Evolutionary conservation across 2,888 invertebrate genomes (phyloP), one percentile per base, ranked within the genome.

Genomic region (Pseudeuparius sepicola): DNA sequence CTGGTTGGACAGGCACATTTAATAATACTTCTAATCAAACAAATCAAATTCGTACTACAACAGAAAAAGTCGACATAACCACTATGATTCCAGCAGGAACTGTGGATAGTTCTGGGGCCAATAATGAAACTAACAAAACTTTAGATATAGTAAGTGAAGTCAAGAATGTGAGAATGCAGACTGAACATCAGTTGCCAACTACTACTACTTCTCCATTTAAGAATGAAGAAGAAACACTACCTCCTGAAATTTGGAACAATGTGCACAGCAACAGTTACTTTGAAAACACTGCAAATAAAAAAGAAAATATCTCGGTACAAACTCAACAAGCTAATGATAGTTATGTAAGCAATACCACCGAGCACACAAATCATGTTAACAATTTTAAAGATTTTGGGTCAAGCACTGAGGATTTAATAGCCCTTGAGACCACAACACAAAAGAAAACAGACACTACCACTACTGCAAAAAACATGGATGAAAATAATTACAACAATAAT

Each of bases 361-460:
- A 20, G 20, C 20, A 20, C 6, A 31, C 15, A 18, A 40, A 35
- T 26, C n/a, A 30, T 28, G 25, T 41, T 11, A 37, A 30, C n/a
- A 35, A 45, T 31, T 46, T 43, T 29, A 48, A 46, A 36, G 51
- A 52, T 18, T 34, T 50, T 6, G 40, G 37, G 26, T 45, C 53
- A 3, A 60, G 57, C 36, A 57, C 57, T 4, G 61, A 61, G 49
- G 60, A 61, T 44, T 48, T 61, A 17, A 45, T 61, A 17, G 60
- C 60, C 4, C 46, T 60, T 45, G 61, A 61, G 48, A 59, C 60
- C 1, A 61, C 60, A 3, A 61, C 60, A 1, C 40, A 43, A 16
- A 34, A 47, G 24, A 42, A 46, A 15, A 43, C 37, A 20, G 43
- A 34, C 18, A 41, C 38, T 26, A 36, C 17, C 5, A 35, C 47